Percentiles rank a stretch among this genome's conserved stretches.
These are phyloP conservation scores for Cygnus olor DNA, from an alignment of 2,797 vertebrate genomes.

Conservation along the genomic window DNA sequence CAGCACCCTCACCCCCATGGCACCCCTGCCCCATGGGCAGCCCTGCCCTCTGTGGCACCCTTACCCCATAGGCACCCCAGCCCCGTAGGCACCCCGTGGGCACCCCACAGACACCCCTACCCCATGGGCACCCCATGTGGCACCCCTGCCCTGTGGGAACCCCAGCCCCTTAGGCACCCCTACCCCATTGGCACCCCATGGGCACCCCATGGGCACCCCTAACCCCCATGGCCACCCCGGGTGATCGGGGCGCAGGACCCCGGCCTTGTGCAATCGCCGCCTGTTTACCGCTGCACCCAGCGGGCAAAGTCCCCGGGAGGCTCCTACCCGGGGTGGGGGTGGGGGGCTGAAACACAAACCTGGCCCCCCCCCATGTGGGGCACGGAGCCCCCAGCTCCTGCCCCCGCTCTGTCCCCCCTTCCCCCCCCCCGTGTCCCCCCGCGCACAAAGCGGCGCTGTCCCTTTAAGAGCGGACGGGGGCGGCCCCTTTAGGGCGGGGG, in stretches of 20 bases:
- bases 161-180: too few relatives aligned
- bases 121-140: too few relatives aligned
- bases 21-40: too few relatives aligned
- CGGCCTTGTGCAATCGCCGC: background rate
- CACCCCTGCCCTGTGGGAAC: too few relatives aligned
- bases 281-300: background rate
- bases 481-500: constrained; percentile 32
- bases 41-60: too few relatives aligned
- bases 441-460: background rate
- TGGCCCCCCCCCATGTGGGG: fast-evolving
- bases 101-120: too few relatives aligned
- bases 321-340: fast-evolving
- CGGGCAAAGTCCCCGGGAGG: background rate
- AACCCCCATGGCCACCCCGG: background rate
- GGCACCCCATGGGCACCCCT: too few relatives aligned
- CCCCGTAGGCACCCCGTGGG: too few relatives aligned
- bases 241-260: background rate
- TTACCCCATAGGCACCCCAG: too few relatives aligned
- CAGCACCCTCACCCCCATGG: too few relatives aligned
- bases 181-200: too few relatives aligned
- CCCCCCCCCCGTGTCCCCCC: background rate
- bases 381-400: background rate
- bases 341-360: background rate
- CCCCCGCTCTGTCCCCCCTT: too few relatives aligned
- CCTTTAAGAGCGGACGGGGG: constrained; percentile 39